Base-by-base conservation (phyloP, 2,113 vertebrate genomes). In the Gavialis gangeticus region DNA sequence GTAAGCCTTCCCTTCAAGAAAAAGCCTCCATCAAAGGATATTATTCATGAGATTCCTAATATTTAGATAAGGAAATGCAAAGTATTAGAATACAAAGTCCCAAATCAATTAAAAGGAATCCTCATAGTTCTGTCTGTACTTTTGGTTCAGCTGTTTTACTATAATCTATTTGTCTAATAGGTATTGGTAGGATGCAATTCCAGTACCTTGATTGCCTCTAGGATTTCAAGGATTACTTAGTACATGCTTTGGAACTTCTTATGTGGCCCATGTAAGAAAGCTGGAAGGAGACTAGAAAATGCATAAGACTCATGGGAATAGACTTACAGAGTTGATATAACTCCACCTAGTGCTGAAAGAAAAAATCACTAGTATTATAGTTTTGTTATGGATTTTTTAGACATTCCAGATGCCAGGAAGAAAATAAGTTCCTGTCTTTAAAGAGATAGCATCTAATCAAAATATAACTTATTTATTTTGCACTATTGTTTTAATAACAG, bases 331-430 rank as follows among this genome's bases (percentile, higher is more conserved):
- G 71, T 92, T 66, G n/a, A 91, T 82, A 9, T 76, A 82, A 25
- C 76, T 58, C 88, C 91, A 95, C 82, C 94, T 85, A 63, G 84
- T 81, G 94, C 25, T 63, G 14, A 71, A 59, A 81, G 27, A 59
- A 80, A 63, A 96, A 90, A 95, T 84, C 34, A 21, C 76, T 12
- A 3, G 24, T 60, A 27, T 30, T 30, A 25, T 21, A 24, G 5
- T 30, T 62, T 15, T 7, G 1, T 16, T 66, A 46, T 7, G 46
- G 46, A 46, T 66, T 15, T 66, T 17, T 30, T 66, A 28, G 63
- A 66, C 28, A 18, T 16, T 66, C 28, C 10, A 62, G 22, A 11
- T 22, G 27, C 27, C 62, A 25, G 22, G 2, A 57, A 57, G 37
- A 93, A 62, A 4, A 1, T 28, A 2, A 1, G 82, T 60, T 54